Base-by-base conservation (phyloP, 2,888 invertebrate species). In the Callimorpha dominula region DNA sequence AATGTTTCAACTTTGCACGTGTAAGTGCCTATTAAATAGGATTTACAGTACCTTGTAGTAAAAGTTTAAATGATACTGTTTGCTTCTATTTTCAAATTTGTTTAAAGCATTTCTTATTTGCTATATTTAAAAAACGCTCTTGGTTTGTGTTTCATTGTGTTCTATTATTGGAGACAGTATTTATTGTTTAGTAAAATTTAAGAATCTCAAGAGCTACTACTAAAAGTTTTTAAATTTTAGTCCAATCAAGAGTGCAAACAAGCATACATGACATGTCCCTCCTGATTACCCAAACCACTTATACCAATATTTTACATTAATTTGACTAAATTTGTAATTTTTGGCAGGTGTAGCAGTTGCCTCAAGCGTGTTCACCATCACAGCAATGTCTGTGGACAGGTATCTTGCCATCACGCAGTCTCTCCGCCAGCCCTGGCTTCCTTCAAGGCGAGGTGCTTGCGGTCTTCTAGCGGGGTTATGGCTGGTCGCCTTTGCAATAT, bases 361-460 rank as follows among this genome's bases (percentile, higher is more conserved):
- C 0, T 97, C 97, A 0, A 97, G 97, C 85, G 97, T 98, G 68
- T 98, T 97, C 89, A 98, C 98, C 0, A 97, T 98, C 82, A 97
- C 97, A 1, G 97, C 97, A 0, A 97, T 98, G 97, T 97, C 97
- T 6, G 96, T 98, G 73, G 98, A 98, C 90, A 96, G 98, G 69
- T 97, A 97, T 84, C 89, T 97, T 71, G 98, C 98, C 70, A 98
- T 98, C 87, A 96, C 97, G 46, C 97, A 97, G 87, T 97, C 97
- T 0, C 97, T 98, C 80, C 96, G 97, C 0, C 97, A 97, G 82
- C 96, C 97, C 52, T 96, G 97, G 88, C 96, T 97, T 87, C 97
- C 97, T 72, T 97, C 97, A 73, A 94, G 97, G 49, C 96, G 96
- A 15, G 97, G 97, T 1, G 97, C 97, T 83, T 97, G 85, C 92